phyloP scores from a whole-genome alignment of 2,888 invertebrate species.

The Agrotis ipsilon region DNA sequence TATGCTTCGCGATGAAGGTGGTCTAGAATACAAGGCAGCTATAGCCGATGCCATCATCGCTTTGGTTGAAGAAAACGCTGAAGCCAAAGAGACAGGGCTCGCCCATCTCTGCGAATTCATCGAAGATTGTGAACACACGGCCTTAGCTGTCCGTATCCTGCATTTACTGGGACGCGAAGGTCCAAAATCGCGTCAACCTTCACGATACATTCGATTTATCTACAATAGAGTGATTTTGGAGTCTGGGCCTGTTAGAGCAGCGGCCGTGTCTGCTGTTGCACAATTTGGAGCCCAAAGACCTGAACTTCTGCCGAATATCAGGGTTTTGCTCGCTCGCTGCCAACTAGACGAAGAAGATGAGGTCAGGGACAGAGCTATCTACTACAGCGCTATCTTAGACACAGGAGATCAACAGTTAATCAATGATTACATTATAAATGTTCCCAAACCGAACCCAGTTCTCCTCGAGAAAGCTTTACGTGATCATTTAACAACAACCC shows the following conservation, averaged over 20 bases:
- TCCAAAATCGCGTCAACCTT: slow-evolving; percentile 98
- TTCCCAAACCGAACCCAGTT: slow-evolving; percentile 95
- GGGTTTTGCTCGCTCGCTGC: slow-evolving; percentile 95
- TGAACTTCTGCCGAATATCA: slow-evolving; percentile 93
- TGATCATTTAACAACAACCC: slow-evolving; percentile 94
- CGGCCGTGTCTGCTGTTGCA: slow-evolving; percentile 99
- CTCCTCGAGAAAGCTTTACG: slow-evolving; percentile 97
- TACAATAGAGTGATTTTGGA: slow-evolving; percentile 98
- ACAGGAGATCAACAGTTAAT: slow-evolving; percentile 93
- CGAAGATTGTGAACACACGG: slow-evolving; percentile 99
- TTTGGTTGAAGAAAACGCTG: slow-evolving; percentile 99
- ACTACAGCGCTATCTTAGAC: slow-evolving; percentile 97
- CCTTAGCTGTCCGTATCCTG: slow-evolving; percentile 98
- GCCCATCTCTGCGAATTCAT: slow-evolving; percentile 99
- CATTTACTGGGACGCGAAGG: slow-evolving; percentile 99
- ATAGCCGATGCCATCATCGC: slow-evolving; percentile 99
- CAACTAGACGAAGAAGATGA: slow-evolving; percentile 99
- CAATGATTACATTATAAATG: slow-evolving; percentile 95
- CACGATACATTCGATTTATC: slow-evolving; percentile 96
- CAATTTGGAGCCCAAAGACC: slow-evolving; percentile 99
- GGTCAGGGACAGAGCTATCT: slow-evolving; percentile 99
- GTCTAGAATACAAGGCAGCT: slow-evolving; percentile 99
- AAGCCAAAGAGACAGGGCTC: slow-evolving; percentile 98
- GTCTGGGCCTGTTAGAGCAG: slow-evolving; percentile 98
- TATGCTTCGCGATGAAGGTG: slow-evolving; percentile 99